These are phyloP conservation scores for Tethea ocularis DNA, from an alignment of 2,888 invertebrate species.

Conservation along the genomic window DNA sequence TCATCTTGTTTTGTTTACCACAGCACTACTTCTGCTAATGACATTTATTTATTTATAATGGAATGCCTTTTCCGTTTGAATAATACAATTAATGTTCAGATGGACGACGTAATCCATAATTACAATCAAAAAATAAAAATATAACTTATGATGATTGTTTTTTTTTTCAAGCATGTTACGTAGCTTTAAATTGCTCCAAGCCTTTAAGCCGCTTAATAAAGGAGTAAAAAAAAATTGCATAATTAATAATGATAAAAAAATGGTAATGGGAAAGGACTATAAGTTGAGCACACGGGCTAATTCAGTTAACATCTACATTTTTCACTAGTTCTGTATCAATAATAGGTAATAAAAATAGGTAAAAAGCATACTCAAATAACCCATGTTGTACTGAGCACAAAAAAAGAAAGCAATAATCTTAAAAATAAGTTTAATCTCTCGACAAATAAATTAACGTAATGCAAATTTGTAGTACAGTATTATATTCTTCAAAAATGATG, in stretches of 20 bases:
- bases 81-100: slow-evolving; percentile 50
- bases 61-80: slow-evolving; percentile 81
- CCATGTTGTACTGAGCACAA: slow-evolving; percentile 15
- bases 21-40: slow-evolving; percentile 45
- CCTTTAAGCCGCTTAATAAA: too few species aligned
- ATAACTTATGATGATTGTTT: slow-evolving; percentile 32
- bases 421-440: slow-evolving; percentile 79
- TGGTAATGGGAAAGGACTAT: too few species aligned
- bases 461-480: slow-evolving; percentile 62
- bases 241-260: too few species aligned
- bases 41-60: slow-evolving; percentile 77
- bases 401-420: slow-evolving; percentile 50
- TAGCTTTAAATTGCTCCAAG: not conserved
- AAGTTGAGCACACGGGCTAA: too few species aligned
- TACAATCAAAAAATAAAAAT: slow-evolving; percentile 55
- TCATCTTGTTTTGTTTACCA: slow-evolving; percentile 55
- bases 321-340: too few species aligned
- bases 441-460: slow-evolving; percentile 82
- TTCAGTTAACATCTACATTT: too few species aligned
- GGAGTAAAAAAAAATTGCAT: too few species aligned
- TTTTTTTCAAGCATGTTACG: slow-evolving; percentile 11
- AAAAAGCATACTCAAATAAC: too few species aligned
- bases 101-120: slow-evolving; percentile 79
- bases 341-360: too few species aligned
- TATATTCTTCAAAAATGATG: slow-evolving; percentile 61